Base-by-base conservation (phyloP, 2,888 invertebrate species). In the Chrysolina oricalcia region DNA sequence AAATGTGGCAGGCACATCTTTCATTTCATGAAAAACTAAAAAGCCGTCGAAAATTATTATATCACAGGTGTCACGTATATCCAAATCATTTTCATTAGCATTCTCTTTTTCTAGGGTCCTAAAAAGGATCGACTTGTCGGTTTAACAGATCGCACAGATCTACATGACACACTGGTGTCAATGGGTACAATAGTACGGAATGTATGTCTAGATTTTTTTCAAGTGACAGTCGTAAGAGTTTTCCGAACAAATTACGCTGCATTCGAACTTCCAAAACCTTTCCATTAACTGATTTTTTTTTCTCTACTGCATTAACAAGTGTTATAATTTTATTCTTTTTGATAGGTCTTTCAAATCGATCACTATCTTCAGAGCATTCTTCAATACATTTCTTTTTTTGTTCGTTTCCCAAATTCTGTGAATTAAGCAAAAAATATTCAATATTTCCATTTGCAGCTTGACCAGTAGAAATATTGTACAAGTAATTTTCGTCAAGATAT, bases 381-480 rank as follows among this genome's bases (percentile, higher is more conserved):
- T 10, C 35, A n/a, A 70, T 70, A 17, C 1, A 70, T 43, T 70
- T 17, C 43, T 70, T 21, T 15, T 40, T 56, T 17, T 59, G 27
- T 13, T 62, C 40, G 41, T 69, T 56, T 13, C 69, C 59, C 8
- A 19, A n/a, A 11, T 66, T 23, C 17, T 46, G 21, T 10, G 43
- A 3, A 69, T 53, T 56, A 17, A 64, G 64, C 35, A 64, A 64
- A 64, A 69, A 50, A 17, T 63, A 13, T 21, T 17, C 71, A 48
- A 64, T 71, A 6, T 63, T 27, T 15, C 2, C 50, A 41, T 43
- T 6, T 41, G 68, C 78, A 41, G 76, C 73, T 72, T 74, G 68
- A 19, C 80, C 81, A 23, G 78, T 79, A 62, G 76, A 68, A 62
- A 81, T 75, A 77, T 80, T 81, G 46, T 73, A 77, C 59, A 79